Evolutionary conservation across 2,113 vertebrate species (phyloP), one percentile per base, ranked within the genome.

Genomic region (Nesospiza acunhae): DNA sequence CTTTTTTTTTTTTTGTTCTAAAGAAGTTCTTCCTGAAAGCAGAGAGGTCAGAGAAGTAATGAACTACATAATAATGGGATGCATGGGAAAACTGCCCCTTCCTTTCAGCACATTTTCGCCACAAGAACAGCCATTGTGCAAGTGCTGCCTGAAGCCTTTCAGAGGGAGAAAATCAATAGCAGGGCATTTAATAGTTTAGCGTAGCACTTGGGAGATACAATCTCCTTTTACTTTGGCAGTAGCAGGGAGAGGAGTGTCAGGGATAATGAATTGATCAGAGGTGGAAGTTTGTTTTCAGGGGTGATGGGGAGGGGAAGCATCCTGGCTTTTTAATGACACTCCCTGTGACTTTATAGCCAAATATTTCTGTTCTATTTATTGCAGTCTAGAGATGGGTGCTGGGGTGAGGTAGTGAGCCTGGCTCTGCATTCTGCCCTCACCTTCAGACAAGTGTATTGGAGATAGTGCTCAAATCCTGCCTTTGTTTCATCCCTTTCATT

Each of bases 121-220:
- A 58, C 47, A 46, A 90, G 76, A 92, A 28, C 4, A 4, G 22
- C 60, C 85, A 26, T 84, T 89, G 80, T 81, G 39, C 60, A 53
- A 21, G 28, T 37, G 77, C 72, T 95, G 90, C 85, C 68, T 59
- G 67, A 64, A 94, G 79, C 72, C 68, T 88, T 93, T 93, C 83
- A 53, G 82, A 15, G 33, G 28, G 56, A 59, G 76, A 58, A 92
- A 81, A 96, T 90, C 88, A 46, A 81, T 86, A 78, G 37, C 33
- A 2, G 15, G 11, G 13, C 66, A 53, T 75, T 92, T 70, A 84
- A 72, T 31, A 92, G 79, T 81, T 88, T 37, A 27, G 55, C 10
- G 1, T 22, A 28, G 50, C 70, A 22, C 83, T 92, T 44, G 64
- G 60, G 79, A 74, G 64, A 5, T 15, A 2, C 2, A 50, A 66